Conservation (phyloP, 2,888 invertebrate species). For the Sphecodes monilicornis region DNA sequence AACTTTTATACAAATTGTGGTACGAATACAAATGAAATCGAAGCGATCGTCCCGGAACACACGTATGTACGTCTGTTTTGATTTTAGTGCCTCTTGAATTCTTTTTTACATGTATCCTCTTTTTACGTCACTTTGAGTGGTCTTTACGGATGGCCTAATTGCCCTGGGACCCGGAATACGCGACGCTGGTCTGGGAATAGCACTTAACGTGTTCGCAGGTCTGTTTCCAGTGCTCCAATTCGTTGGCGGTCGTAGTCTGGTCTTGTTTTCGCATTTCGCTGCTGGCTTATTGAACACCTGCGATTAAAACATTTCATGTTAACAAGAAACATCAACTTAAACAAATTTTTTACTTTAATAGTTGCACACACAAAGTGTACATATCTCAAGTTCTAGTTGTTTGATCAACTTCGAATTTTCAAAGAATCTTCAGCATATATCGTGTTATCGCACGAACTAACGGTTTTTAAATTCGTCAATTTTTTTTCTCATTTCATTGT, state of each 20-base stretch:
- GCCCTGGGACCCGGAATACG: slow-evolving; percentile 78
- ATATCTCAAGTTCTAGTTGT: too few relatives aligned
- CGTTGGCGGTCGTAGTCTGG: slow-evolving; percentile 77
- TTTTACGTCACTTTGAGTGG: slow-evolving; percentile 58
- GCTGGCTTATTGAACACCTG: slow-evolving; percentile 60
- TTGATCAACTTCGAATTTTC: too few relatives aligned
- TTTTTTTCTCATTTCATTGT: too few relatives aligned
- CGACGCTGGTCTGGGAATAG: slow-evolving; percentile 82
- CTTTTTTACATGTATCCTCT: slow-evolving; percentile 53
- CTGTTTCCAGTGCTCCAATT: slow-evolving; percentile 74
- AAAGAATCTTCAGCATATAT: too few relatives aligned
- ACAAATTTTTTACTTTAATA: background rate
- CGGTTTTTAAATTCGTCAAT: too few relatives aligned
- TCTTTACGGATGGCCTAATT: slow-evolving; percentile 56
- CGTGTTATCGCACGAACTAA: too few relatives aligned
- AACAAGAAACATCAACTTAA: background rate
- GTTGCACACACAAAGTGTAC: background rate
- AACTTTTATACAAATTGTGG: slow-evolving; percentile 40
- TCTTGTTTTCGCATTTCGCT: slow-evolving; percentile 66
- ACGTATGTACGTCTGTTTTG: slow-evolving; percentile 14
- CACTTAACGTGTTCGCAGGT: slow-evolving; percentile 72
- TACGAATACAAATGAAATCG: background rate
- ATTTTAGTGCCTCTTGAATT: slow-evolving; percentile 21
- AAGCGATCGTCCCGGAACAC: slow-evolving; percentile 13
- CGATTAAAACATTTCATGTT: slow-evolving; percentile 24